Base-by-base conservation (phyloP, 2,888 invertebrate species). In the Nowickia ferox region DNA sequence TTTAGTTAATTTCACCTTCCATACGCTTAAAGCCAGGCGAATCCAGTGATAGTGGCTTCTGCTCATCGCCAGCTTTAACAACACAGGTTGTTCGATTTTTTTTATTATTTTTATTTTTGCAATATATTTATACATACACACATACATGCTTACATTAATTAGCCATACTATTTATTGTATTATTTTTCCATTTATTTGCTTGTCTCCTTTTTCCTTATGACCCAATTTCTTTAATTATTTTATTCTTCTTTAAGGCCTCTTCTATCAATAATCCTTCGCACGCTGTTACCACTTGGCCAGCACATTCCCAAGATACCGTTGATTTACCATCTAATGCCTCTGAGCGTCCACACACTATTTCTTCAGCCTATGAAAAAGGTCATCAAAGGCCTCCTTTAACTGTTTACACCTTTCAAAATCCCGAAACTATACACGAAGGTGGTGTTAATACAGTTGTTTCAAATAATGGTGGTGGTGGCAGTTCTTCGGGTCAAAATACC, bases 261-360 rank as follows among this genome's bases (percentile, higher is more conserved):
- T 91, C 91, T 88, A 91, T 91, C 65, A 92, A 92, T 83, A 92
- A 91, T 88, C 93, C 92, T 88, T 92, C 92, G 40, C 93, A 93
- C 72, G 93, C 92, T 76, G 92, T 93, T 9, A 92, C 93, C 72
- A 93, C 93, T 81, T 93, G 93, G 93, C 93, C 93, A 88, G 93
- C 93, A 90, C 93, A 93, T 91, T 92, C 92, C 89, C 93, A 93
- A 89, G 93, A 93, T 88, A 91, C 89, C 84, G 92, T 91, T 76
- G 89, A 91, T 66, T 86, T 89, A 66, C 87, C 91, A 87, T 91
- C 91, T 71, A 91, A 92, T 88, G 95, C 97, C 93, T 95, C 95
- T 80, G 97, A 97, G 88, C 94, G 98, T 87, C 98, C 98, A 1
- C 98, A 98, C 91, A 98, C 98, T 63, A 98, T 98, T 90, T 98